Conservation (phyloP, 1,140 invertebrate species). For the Amphibalanus amphitrite region DNA sequence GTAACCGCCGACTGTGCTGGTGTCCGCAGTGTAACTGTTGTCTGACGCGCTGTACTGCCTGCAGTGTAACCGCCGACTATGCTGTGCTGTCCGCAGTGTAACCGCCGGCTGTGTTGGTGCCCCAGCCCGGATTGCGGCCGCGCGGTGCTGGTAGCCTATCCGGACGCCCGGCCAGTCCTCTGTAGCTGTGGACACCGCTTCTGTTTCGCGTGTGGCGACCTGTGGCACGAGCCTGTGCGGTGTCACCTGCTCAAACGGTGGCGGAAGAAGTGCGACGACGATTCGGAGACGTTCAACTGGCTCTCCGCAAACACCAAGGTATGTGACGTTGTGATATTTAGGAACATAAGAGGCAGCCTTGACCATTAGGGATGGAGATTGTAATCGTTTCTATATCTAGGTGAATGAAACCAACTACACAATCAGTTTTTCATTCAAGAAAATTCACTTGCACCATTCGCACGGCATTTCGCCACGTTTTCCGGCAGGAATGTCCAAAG, state of each 20-base stretch:
- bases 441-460: too few species aligned
- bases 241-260: conserved; percentile 84
- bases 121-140: conserved; percentile 92
- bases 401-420: too few species aligned
- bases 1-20: too few species aligned
- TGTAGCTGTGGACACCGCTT: conserved; percentile 85
- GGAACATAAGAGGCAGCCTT: too few species aligned
- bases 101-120: conserved; percentile 89
- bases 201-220: conserved; percentile 92
- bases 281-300: conserved; percentile 99
- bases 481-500: conserved; percentile 86
- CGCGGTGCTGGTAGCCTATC: conserved; percentile 83
- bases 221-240: conserved; percentile 97
- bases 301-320: conserved; percentile 96
- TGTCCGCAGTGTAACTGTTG: too few species aligned
- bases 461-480: too few species aligned
- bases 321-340: too few species aligned
- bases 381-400: too few species aligned
- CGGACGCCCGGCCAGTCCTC: conserved; percentile 75
- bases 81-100: conserved; percentile 77
- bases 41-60: too few species aligned
- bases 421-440: too few species aligned
- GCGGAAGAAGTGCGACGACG: conserved; percentile 99
- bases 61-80: too few species aligned
- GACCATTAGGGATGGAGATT: too few species aligned